These are phyloP conservation scores for Plotosus lineatus DNA, from an alignment of 2,113 vertebrate species.

Conservation along the genomic window DNA sequence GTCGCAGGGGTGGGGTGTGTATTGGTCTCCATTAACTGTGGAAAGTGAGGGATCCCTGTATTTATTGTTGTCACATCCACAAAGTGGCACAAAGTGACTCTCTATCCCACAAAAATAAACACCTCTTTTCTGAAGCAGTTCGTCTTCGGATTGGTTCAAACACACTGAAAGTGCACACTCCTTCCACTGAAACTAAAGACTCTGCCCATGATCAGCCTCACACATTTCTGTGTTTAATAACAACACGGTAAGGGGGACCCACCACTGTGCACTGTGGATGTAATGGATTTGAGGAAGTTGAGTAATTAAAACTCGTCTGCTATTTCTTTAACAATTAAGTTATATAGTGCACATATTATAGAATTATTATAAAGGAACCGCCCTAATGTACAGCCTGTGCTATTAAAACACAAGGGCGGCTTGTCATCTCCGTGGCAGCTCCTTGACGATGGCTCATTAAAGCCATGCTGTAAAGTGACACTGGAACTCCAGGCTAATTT, in stretches of 20 bases:
- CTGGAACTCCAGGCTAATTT: conserved; percentile 56
- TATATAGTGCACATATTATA: too few species aligned
- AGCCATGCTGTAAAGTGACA: conserved; percentile 46
- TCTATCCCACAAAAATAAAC: too few species aligned
- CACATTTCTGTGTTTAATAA: background rate
- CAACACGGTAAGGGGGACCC: background rate
- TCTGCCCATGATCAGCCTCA: background rate
- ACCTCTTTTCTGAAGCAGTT: background rate
- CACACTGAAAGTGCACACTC: too few species aligned
- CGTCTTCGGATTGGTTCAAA: background rate
- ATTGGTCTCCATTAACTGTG: too few species aligned
- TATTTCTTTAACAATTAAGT: background rate
- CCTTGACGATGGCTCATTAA: conserved; percentile 56
- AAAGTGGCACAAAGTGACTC: too few species aligned
- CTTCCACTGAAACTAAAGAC: background rate
- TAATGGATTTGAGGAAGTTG: background rate
- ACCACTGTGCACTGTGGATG: too few species aligned
- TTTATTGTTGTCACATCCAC: background rate
- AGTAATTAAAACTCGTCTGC: background rate
- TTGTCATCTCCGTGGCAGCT: conserved; percentile 42
- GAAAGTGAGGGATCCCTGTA: too few species aligned
- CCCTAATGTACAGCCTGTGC: conserved; percentile 12
- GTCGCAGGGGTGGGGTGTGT: too few species aligned
- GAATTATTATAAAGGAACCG: background rate
- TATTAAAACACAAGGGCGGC: conserved; percentile 51